Evolutionary conservation across 2,888 invertebrate species (phyloP), one percentile per base, ranked within the genome.

Genomic region (Mycalesis mineus): DNA sequence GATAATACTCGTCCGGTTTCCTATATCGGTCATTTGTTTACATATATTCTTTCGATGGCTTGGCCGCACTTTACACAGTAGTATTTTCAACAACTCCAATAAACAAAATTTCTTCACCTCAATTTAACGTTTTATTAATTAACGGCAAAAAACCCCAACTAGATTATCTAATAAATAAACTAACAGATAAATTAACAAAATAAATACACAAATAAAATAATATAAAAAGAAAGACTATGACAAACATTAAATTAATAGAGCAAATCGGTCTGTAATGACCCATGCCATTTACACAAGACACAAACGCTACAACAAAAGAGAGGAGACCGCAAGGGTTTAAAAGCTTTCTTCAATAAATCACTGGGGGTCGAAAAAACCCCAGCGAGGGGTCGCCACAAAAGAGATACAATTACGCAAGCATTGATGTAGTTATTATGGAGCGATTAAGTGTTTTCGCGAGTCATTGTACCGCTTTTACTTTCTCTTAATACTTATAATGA

Each of bases 311-410:
- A 79, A 83, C 70, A 70, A 69, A 47, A 65, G 61, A 59, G 60
- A 66, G 66, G 53, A 44, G 67, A 74, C 71, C 75, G 82, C 83
- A 87, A 87, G 88, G 88, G 88, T 84, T 88, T 88, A 88, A 88
- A 79, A 87, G 88, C 88, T 84, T 88, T 88, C 86, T 79, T 77
- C 75, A 72, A 88, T 88, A 88, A 88, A 88, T 88, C 88, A 88
- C 80, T 65, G 55, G 63, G 65, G 69, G 31, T 51, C 60, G 59
- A 57, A 64, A 65, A 68, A 65, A 66, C 64, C 69, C 71, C 69
- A 64, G 63, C 64, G 57, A 47, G 52, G 59, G 47, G 39, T 33
- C 55, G 59, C 66, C 29, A 70, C 77, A 78, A 81, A 71, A 74
- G 74, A 80, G 78, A 84, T 75, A 77, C 75, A 84, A 85, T 84